Evolutionary conservation across 1,140 invertebrate genomes (phyloP).

Genomic region (Zaprionus gabonicus): DNA sequence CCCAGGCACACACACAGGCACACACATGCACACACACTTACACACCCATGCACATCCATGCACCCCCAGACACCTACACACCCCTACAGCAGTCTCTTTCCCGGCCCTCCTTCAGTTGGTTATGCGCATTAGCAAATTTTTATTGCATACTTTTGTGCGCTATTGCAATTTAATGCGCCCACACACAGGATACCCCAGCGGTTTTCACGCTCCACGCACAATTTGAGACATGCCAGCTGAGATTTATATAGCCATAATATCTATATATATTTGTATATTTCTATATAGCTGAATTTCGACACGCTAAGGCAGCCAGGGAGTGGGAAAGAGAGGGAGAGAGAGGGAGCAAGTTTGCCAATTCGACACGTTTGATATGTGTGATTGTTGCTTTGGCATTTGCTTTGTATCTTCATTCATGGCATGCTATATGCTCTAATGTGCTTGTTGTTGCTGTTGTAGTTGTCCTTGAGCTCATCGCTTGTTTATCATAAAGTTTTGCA

Average conservation of each 20-base stretch:
- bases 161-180: slow-evolving; percentile 81
- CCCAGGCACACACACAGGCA: slow-evolving; percentile 20
- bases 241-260: slow-evolving; percentile 64
- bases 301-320: too few species aligned
- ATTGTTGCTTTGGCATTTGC: slow-evolving; percentile 14
- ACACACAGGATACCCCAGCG: slow-evolving; percentile 55
- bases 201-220: slow-evolving; percentile 77
- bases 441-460: neutral
- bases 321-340: neutral
- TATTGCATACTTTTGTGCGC: slow-evolving; percentile 80
- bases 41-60: neutral
- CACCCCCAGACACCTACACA: slow-evolving; percentile 1
- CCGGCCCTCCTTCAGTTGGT: slow-evolving; percentile 30
- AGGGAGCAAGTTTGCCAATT: neutral
- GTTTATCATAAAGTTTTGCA: slow-evolving; percentile 7
- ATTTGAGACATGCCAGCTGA: slow-evolving; percentile 65
- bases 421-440: neutral
- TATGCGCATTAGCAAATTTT: slow-evolving; percentile 81
- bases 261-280: slow-evolving; percentile 15
- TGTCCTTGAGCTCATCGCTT: too few species aligned
- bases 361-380: slow-evolving; percentile 1
- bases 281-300: neutral
- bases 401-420: slow-evolving; percentile 58
- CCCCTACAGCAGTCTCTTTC: too few species aligned
- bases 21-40: slow-evolving; percentile 18